Base-by-base conservation (phyloP, 2,113 vertebrate species). In the Dromas ardeola region DNA sequence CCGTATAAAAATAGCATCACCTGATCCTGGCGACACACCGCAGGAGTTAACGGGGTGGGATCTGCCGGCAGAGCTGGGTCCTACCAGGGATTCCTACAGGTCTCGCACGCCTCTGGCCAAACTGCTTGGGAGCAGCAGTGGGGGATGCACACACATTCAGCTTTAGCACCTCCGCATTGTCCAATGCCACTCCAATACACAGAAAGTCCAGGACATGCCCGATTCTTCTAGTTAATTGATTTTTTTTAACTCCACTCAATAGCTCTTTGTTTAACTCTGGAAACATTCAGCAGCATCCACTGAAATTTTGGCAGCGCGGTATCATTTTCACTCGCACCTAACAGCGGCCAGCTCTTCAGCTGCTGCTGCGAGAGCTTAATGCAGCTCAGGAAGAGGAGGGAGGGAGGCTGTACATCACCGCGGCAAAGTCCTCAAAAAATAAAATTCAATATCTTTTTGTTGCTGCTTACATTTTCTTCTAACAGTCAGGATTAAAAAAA, bases 191-290 rank as follows among this genome's bases (percentile, higher is more conserved):
- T 38, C 2, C 0, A 81, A 79, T 15, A 53, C 5, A 18, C 71
- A 70, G 88, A 27, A 80, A 90, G 42, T 5, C 13, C 59, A 36
- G 67, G 72, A 77, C 72, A 29, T 3, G 83, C 76, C 65, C 13
- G 42, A 90, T 88, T 80, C 62, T 91, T 73, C 58, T 27, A 86
- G 80, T 50, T 78, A 78, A 93, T 61, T 69, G 74, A 73, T 72
- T 45, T 30, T n/a, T 36, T 49, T 19, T 4, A 55, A 25, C 79
- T 72, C 19, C 0, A 2, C 55, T 95, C 93, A 97, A 88, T 88
- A 93, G 88, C 67, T 88, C 88, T 94, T 96, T 95, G 94, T 97
- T 61, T 49, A 30, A 29, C 58, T 88, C 86, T 90, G 79, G 95
- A 95, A 96, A 81, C 66, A 21, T 80, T 58, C 82, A 63, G 94